Percentiles rank a stretch among this genome's conserved stretches.
Conservation (phyloP, 2,113 vertebrate species). For the Platycercus adscitus region DNA sequence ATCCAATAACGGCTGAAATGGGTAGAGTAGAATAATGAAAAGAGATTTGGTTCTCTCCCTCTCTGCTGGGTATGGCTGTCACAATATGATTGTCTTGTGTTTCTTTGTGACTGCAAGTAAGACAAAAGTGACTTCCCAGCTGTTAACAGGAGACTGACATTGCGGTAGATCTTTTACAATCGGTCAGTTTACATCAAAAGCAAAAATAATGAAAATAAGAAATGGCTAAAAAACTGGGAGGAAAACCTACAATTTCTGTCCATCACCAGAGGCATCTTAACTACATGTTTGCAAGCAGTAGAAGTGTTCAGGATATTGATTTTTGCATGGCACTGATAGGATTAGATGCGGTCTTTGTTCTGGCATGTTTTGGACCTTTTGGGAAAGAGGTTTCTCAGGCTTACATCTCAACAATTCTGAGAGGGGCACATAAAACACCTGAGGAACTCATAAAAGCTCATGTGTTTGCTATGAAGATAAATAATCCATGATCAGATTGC, state of each 20-base stretch:
- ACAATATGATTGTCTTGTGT: slow-evolving; percentile 45
- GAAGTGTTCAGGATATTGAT: not conserved
- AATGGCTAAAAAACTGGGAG: not conserved
- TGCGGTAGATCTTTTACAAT: slow-evolving; percentile 49
- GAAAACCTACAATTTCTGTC: slow-evolving; percentile 36
- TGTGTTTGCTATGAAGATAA: not conserved
- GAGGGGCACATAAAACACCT: not conserved
- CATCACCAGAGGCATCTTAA: slow-evolving; percentile 15
- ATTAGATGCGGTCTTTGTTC: slow-evolving; percentile 22
- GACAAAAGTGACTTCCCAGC: slow-evolving; percentile 57
- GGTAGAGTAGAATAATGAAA: not conserved
- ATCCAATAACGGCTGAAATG: not conserved
- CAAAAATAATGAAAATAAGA: slow-evolving; percentile 14
- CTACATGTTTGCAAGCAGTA: slow-evolving; percentile 27
- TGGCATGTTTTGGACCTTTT: not conserved
- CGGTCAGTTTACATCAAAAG: slow-evolving; percentile 10
- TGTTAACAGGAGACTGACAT: slow-evolving; percentile 22
- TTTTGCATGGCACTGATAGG: slow-evolving; percentile 16
- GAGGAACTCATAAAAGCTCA: not conserved
- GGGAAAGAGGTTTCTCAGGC: not conserved
- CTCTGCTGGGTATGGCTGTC: slow-evolving; percentile 33
- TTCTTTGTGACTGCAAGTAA: slow-evolving; percentile 34
- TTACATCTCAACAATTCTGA: not conserved
- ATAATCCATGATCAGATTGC: not conserved
- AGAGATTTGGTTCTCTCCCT: not conserved